Percentiles rank a stretch among this genome's conserved stretches.
Conservation (phyloP, 2,797 vertebrate genomes). For the Hozukius guyotensis region DNA sequence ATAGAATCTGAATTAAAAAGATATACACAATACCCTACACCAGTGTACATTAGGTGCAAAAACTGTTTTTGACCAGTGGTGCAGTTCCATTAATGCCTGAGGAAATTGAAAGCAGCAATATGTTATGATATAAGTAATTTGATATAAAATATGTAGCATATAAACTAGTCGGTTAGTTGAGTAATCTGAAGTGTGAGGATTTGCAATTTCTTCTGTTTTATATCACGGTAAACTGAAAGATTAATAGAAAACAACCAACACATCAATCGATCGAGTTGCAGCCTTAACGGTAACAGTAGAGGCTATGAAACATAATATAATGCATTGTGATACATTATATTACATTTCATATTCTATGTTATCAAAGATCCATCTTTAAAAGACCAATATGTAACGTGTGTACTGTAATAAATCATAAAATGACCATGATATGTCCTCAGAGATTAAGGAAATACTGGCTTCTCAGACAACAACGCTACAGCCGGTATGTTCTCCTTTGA, state of each 20-base stretch:
- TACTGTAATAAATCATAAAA: no score
- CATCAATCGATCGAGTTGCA: background rate
- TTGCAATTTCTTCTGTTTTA: background rate
- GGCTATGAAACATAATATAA: background rate
- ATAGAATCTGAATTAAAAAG: slow-evolving; percentile 18
- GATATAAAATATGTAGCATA: background rate
- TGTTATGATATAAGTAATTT: background rate
- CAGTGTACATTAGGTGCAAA: background rate
- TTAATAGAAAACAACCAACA: background rate
- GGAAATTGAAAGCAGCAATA: background rate
- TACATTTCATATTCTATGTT: background rate
- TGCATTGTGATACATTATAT: background rate
- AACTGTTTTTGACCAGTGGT: background rate
- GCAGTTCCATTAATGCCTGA: background rate
- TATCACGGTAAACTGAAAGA: background rate
- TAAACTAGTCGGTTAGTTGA: background rate
- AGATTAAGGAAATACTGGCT: no score
- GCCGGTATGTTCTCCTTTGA: background rate
- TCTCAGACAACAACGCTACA: no score
- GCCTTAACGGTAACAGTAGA: background rate
- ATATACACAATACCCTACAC: background rate
- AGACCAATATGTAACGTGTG: no score
- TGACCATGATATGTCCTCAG: no score
- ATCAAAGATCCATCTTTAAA: background rate
- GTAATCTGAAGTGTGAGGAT: background rate